Percentiles rank a stretch among this genome's conserved stretches.
Conservation (phyloP, 2,797 vertebrate genomes). For the Linurgus olivaceus region DNA sequence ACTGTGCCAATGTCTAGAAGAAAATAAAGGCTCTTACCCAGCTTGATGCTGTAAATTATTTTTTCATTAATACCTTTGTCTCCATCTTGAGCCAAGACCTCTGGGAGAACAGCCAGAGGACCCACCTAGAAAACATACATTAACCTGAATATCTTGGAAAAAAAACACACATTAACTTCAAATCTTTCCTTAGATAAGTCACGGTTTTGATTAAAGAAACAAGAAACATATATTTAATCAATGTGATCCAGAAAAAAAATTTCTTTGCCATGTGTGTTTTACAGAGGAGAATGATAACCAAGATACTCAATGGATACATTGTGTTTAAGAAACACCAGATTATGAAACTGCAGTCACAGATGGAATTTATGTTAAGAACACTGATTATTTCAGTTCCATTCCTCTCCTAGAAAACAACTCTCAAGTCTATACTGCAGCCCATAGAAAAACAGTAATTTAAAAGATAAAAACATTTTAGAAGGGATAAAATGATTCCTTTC, state of each 20-base stretch:
- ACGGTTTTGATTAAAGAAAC: not conserved
- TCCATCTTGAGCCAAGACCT: constrained; percentile 81
- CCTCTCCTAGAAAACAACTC: not conserved
- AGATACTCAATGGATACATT: not conserved
- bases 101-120: constrained; percentile 66
- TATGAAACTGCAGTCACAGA: not conserved
- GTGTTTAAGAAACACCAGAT: not conserved
- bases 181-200: not conserved
- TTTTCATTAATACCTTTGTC: constrained; percentile 78
- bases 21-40: constrained; percentile 68
- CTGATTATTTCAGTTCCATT: not conserved
- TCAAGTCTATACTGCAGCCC: not conserved
- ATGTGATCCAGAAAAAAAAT: not conserved
- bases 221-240: not conserved
- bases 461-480: not conserved
- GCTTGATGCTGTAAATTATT: constrained; percentile 75
- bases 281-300: not conserved
- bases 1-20: not conserved
- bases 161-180: not conserved
- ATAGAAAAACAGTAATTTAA: not conserved
- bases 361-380: not conserved
- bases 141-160: not conserved
- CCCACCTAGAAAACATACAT: constrained; percentile 61
- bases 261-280: not conserved
- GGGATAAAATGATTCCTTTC: not conserved